These are phyloP conservation scores for Polia nebulosa DNA, from an alignment of 2,888 invertebrate species.

Conservation along the genomic window DNA sequence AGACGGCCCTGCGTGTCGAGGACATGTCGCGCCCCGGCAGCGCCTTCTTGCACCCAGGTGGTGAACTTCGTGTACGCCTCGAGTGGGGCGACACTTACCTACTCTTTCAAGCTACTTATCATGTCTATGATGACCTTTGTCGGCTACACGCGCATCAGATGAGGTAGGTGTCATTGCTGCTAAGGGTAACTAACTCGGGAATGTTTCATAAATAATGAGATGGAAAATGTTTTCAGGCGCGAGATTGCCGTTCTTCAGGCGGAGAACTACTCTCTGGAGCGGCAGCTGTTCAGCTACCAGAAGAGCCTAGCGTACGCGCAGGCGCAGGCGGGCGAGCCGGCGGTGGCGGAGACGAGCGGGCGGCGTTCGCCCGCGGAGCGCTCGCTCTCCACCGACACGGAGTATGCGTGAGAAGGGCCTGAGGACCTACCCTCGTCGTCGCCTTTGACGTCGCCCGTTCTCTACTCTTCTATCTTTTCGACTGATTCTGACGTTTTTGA, in stretches of 20 bases:
- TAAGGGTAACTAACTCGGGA: not conserved
- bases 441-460: constrained; percentile 76
- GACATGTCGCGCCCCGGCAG: constrained; percentile 93
- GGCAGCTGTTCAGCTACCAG: constrained; percentile 96
- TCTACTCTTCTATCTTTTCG: constrained; percentile 87
- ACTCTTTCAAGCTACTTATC: constrained; percentile 95
- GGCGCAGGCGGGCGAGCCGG: constrained; percentile 91
- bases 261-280: constrained; percentile 96
- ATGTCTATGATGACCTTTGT: constrained; percentile 95
- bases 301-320: constrained; percentile 94
- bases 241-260: constrained; percentile 95
- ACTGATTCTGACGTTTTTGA: constrained; percentile 91
- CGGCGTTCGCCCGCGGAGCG: constrained; percentile 91
- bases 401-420: constrained; percentile 92
- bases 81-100: constrained; percentile 96
- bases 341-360: constrained; percentile 79
- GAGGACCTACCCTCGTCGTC: constrained; percentile 66
- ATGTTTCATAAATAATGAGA: constrained; percentile 3
- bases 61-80: constrained; percentile 94
- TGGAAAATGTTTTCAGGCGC: constrained; percentile 89
- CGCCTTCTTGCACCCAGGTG: constrained; percentile 93
- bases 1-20: constrained; percentile 94
- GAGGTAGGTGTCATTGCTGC: constrained; percentile 89
- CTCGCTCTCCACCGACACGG: constrained; percentile 93
- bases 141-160: constrained; percentile 96